phyloP scores from a whole-genome alignment of 2,113 vertebrate genomes.

The Pelecanus crispus region DNA sequence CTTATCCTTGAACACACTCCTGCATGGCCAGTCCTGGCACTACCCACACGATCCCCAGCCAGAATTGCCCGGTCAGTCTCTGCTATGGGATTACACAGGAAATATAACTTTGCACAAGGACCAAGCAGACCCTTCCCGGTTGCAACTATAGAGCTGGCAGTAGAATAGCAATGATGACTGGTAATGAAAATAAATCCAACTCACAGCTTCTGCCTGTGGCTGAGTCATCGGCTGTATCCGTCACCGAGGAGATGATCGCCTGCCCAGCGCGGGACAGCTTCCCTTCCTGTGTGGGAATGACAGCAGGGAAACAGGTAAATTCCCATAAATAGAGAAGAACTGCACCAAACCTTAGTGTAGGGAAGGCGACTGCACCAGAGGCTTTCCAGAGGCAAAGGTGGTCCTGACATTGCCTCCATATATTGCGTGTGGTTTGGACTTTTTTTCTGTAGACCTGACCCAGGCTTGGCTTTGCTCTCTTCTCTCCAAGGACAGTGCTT shows the following conservation, averaged over 20 bases:
- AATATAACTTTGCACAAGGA: rapidly evolving
- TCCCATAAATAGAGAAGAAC: not conserved
- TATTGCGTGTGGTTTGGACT: not conserved
- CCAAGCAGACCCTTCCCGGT: not conserved
- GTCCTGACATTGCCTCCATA: not conserved
- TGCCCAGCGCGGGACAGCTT: not conserved
- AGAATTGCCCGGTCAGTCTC: rapidly evolving
- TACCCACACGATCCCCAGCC: not conserved
- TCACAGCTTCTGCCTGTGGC: conserved; percentile 24
- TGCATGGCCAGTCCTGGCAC: not conserved
- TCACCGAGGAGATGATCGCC: not conserved
- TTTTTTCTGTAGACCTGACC: not conserved
- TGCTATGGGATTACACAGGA: not conserved
- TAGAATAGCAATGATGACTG: not conserved
- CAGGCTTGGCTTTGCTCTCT: not conserved
- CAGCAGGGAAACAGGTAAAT: not conserved
- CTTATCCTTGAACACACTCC: not conserved
- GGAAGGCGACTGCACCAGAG: not conserved
- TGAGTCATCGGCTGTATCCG: not conserved
- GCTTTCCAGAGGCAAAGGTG: not conserved
- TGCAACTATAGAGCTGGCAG: not conserved
- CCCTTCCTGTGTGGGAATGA: not conserved
- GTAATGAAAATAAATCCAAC: conserved; percentile 25
- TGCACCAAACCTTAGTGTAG: not conserved
- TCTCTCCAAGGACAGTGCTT: not conserved